Base-by-base conservation (phyloP, 1,140 invertebrate genomes). In the Chlorops oryzae region DNA sequence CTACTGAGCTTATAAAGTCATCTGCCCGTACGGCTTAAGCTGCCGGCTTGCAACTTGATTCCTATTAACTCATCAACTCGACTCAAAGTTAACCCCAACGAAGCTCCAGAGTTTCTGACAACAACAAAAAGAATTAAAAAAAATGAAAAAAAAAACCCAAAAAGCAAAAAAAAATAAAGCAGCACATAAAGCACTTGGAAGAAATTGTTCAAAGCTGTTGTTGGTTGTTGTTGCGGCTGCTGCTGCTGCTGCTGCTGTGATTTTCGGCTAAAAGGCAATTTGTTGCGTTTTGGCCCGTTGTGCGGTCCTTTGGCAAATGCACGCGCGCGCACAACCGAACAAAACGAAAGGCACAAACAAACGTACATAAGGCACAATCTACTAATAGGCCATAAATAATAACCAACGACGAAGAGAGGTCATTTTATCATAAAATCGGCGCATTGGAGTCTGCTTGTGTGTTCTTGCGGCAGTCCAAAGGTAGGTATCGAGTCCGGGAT, bases 351-450 rank as follows among this genome's bases (percentile, higher is more conserved):
- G 10, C 37, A 5, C 34, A 21, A 7, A 28, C 9, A 6, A 7
- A 28, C 28, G 23, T 28, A n/a, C 9, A 24, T 42, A 21, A 42
- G 22, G 62, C 65, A 67, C 62, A 67, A 51, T 63, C 62, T 62
- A 57, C 62, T 68, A 68, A 68, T 67, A 68, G 62, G 62, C 57
- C 65, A 68, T 68, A 68, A 68, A 68, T 67, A 68, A 68, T 68
- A 68, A 63, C 61, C 60, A 65, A 32, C 62, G 67, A n/a, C n/a
- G n/a, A n/a, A n/a, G 67, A 59, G 62, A 63, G 65, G 55, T 60
- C 59, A 59, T 59, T 47, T 47, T 34, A 47, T 47, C 32, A 47
- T 47, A 55, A 67, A 55, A 59, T 65, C 61, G 59, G 60, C 62
- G 59, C 53, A 52, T 50, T 51, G 50, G 22, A 45, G 22, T 13